A percentile compares a stretch with the other conserved stretches of the same genome.
phyloP scores from a whole-genome alignment of 2,888 invertebrate genomes.

The Rhaphigaster nebulosa region DNA sequence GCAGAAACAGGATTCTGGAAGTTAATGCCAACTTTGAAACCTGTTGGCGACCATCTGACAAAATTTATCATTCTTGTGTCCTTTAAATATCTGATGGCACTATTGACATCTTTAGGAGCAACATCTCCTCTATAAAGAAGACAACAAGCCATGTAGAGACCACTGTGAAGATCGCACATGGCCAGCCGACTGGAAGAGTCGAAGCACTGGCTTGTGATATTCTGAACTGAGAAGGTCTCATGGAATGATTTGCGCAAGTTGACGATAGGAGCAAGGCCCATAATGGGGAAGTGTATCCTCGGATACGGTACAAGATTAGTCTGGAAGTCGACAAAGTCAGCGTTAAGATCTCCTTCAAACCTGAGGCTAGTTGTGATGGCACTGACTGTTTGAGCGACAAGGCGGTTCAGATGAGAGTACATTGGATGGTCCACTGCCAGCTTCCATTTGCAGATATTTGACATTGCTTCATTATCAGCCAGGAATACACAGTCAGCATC shows the following conservation, averaged over 20 bases:
- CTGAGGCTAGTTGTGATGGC: slow-evolving; percentile 90
- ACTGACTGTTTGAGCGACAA: slow-evolving; percentile 83
- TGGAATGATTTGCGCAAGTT: slow-evolving; percentile 79
- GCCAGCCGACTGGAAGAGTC: slow-evolving; percentile 83
- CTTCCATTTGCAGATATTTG: slow-evolving; percentile 72
- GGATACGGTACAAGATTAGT: slow-evolving; percentile 91
- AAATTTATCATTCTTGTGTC: slow-evolving; percentile 20
- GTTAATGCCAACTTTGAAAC: slow-evolving; percentile 77
- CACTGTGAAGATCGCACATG: slow-evolving; percentile 53
- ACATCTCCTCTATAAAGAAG: slow-evolving; percentile 64
- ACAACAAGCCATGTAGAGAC: slow-evolving; percentile 66
- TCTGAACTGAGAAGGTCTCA: slow-evolving; percentile 82
- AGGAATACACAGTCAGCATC: slow-evolving; percentile 68
- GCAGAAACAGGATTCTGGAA: slow-evolving; percentile 81
- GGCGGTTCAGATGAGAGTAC: slow-evolving; percentile 85
- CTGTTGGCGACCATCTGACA: slow-evolving; percentile 76
- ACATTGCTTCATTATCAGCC: slow-evolving; percentile 68
- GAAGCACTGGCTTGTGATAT: slow-evolving; percentile 78
- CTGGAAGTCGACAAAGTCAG: slow-evolving; percentile 76
- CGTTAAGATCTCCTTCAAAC: slow-evolving; percentile 85
- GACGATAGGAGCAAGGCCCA: slow-evolving; percentile 80
- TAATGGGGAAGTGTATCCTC: slow-evolving; percentile 88
- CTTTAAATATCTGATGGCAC: slow-evolving; percentile 59
- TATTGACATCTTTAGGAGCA: slow-evolving; percentile 63
- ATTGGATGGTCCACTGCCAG: slow-evolving; percentile 83